Percentiles rank a stretch among this genome's conserved stretches.
phyloP scores from a whole-genome alignment of 2,797 vertebrate genomes.

The Melanotaenia nigrans region DNA sequence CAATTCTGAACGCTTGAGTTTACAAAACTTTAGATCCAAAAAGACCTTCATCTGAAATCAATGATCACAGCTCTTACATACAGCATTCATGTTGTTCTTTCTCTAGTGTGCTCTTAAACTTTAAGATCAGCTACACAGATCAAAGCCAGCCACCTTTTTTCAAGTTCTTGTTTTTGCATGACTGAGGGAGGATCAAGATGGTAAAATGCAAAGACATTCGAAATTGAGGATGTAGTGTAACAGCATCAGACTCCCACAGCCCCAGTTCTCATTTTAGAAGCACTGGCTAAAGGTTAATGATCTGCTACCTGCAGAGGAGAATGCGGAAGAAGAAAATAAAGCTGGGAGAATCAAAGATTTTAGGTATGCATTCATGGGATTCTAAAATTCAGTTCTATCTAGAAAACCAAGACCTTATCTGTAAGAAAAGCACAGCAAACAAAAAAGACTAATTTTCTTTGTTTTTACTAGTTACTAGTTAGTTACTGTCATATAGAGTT shows the following conservation, averaged over 20 bases:
- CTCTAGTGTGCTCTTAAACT: slow-evolving; percentile 2
- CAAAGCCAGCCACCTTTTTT: slow-evolving; percentile 64
- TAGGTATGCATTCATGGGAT: slow-evolving; percentile 33
- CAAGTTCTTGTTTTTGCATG: slow-evolving; percentile 34
- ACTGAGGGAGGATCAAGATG: slow-evolving; percentile 52
- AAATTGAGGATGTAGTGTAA: slow-evolving; percentile 47
- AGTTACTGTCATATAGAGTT: background rate
- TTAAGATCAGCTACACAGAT: slow-evolving; percentile 22
- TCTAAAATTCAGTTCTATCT: slow-evolving; percentile 46
- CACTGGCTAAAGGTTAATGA: slow-evolving; percentile 77
- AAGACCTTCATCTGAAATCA: slow-evolving; percentile 5
- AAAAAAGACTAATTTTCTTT: slow-evolving; percentile 1
- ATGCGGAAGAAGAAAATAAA: slow-evolving; percentile 26
- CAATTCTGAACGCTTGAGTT: background rate
- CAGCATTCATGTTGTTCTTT: slow-evolving; percentile 20
- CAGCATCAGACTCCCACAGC: slow-evolving; percentile 59
- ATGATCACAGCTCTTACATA: slow-evolving; percentile 6
- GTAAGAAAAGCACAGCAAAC: slow-evolving; percentile 28
- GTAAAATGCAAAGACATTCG: slow-evolving; percentile 40
- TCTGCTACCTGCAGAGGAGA: slow-evolving; percentile 57
- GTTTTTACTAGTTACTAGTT: background rate
- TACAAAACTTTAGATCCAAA: slow-evolving; percentile 1
- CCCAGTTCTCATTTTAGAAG: slow-evolving; percentile 74
- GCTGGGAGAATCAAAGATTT: slow-evolving; percentile 56
- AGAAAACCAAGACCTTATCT: slow-evolving; percentile 11